These are phyloP conservation scores for Chelmon rostratus DNA, from an alignment of 2,797 vertebrate species.

Conservation along the genomic window DNA sequence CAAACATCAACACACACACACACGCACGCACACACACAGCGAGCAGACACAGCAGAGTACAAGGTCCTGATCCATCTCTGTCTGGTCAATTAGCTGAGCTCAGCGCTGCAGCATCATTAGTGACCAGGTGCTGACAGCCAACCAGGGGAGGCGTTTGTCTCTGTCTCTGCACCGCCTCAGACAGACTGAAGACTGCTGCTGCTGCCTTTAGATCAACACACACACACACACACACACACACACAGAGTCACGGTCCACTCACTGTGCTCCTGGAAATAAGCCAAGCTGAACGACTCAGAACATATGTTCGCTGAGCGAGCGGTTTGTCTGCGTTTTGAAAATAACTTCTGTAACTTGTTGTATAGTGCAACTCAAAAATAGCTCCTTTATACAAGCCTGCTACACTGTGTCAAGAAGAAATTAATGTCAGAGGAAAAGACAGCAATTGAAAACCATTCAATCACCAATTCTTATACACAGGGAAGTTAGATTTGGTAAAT, in stretches of 20 bases:
- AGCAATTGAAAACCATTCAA: background rate
- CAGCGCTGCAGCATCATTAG: constrained; percentile 82
- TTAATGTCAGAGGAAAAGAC: background rate
- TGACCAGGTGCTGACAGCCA: constrained; percentile 78
- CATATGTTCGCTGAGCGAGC: constrained; percentile 41
- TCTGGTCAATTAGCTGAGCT: constrained; percentile 82
- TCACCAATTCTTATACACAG: background rate
- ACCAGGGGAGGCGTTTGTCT: constrained; percentile 71
- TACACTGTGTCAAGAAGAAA: background rate
- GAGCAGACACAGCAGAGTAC: constrained; percentile 63
- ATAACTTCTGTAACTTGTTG: background rate
- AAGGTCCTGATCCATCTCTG: constrained; percentile 81
- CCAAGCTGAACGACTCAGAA: constrained; percentile 46
- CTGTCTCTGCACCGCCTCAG: constrained; percentile 50
- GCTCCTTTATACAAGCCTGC: background rate
- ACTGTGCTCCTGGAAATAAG: constrained; percentile 29
- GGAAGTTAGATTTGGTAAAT: background rate
- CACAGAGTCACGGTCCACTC: constrained; percentile 6
- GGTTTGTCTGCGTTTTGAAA: background rate
- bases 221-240: constrained; percentile 12
- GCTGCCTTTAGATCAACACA: constrained; percentile 28
- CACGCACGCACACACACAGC: constrained; percentile 18
- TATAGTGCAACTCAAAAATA: background rate
- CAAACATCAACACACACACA: constrained; percentile 20
- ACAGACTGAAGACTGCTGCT: constrained; percentile 47